Evolutionary conservation across 2,888 invertebrate genomes (phyloP), one percentile per base, ranked within the genome.

Genomic region (Polydrusus tereticollis): DNA sequence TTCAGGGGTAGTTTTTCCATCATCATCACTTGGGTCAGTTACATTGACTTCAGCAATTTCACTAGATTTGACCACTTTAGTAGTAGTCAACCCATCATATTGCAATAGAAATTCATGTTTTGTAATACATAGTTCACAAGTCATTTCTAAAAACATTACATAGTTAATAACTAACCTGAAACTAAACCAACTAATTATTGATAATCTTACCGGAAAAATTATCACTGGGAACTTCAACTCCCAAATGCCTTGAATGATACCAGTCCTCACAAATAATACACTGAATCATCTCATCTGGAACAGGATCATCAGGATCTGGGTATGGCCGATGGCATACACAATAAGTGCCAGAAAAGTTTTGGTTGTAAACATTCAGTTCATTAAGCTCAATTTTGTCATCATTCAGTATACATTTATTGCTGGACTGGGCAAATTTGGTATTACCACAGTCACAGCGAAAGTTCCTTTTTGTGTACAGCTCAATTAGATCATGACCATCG

Each of bases 201-300:
- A 29, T 5, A 5, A 29, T 7, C 71, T 75, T 70, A 81, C 81
- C 81, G 59, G 80, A 77, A 78, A 82, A 82, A 73, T 80, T 89
- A 76, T 87, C 87, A 7, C 88, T 85, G 10, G 91, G 88, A 52
- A 89, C 87, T 45, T 83, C 81, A 2, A 88, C 86, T 73, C 90
- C 90, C 75, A 95, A 86, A 84, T 95, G 95, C 78, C 92, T 85
- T 23, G 92, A 89, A 87, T 99, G 99, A 80, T 92, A 95, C 99
- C 99, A 99, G 85, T 99, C 99, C 84, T 99, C 99, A 85, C 99
- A 99, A 64, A 98, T 87, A 50, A 94, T 88, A 82, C 99, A 99
- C 83, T 99, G 99, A 58, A 98, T 91, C 98, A 99, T 99, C 79
- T 95, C 94, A 86, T 97, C 97, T 64, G 93, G 93, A 38, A 89